Evolutionary conservation across 2,888 invertebrate species (phyloP).

Genomic region (Lathronympha strigana): DNA sequence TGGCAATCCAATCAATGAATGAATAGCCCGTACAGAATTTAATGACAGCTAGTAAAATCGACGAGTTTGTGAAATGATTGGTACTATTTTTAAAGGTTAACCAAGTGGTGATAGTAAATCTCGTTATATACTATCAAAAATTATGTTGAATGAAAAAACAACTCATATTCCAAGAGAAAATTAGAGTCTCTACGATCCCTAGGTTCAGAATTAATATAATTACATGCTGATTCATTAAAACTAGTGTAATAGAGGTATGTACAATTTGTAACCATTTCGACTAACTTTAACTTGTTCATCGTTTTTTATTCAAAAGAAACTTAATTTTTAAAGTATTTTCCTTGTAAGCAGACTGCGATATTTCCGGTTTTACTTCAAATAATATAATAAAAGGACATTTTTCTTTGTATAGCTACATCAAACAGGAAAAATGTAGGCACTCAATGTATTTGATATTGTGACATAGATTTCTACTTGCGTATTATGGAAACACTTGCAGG

Average conservation of each 20-base stretch:
- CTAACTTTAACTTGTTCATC: neutral
- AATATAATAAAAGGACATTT: neutral
- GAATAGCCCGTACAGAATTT: constrained; percentile 1
- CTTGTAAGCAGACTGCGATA: neutral
- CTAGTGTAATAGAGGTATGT: too few relatives aligned
- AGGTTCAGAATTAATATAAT: too few relatives aligned
- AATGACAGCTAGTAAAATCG: neutral
- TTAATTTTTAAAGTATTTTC: neutral
- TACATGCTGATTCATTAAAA: too few relatives aligned
- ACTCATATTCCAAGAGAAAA: too few relatives aligned
- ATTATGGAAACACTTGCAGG: too few relatives aligned
- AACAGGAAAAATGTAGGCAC: neutral
- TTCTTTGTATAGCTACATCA: neutral
- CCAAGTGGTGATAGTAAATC: too few relatives aligned
- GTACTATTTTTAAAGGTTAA: too few relatives aligned
- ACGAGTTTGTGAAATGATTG: neutral
- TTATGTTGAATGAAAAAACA: too few relatives aligned
- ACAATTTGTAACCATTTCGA: neutral
- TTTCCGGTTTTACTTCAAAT: neutral
- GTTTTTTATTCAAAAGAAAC: neutral
- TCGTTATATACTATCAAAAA: too few relatives aligned
- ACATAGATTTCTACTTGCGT: too few relatives aligned
- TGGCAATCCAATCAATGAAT: constrained; percentile 32
- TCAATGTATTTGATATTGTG: too few relatives aligned
- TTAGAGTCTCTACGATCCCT: too few relatives aligned